These are phyloP conservation scores for Dendropsophus ebraccatus DNA, from an alignment of 2,113 vertebrate genomes.

Conservation along the genomic window DNA sequence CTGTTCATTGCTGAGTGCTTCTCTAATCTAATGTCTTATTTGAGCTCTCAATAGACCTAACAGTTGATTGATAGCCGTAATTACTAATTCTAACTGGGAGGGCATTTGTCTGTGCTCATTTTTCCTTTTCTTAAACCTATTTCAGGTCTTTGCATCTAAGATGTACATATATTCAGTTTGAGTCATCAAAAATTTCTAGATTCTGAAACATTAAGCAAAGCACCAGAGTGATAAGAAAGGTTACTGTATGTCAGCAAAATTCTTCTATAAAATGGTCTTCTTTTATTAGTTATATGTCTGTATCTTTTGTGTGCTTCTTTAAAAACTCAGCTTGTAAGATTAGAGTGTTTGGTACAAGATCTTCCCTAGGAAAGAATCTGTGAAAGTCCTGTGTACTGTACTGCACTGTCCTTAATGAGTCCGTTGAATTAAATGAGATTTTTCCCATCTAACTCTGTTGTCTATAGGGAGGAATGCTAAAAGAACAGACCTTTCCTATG, in stretches of 20 bases:
- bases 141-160: background rate
- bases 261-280: conserved; percentile 4
- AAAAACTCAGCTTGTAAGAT: background rate
- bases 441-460: conserved; percentile 48
- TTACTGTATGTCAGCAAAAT: background rate
- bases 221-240: background rate
- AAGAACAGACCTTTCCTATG: conserved; percentile 54
- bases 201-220: background rate
- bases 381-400: conserved; percentile 19
- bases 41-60: background rate
- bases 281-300: conserved; percentile 4
- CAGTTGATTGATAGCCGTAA: background rate
- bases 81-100: background rate
- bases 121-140: background rate
- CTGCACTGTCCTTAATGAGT: conserved; percentile 47
- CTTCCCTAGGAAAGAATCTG: conserved; percentile 11
- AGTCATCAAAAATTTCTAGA: background rate
- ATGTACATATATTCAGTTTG: background rate
- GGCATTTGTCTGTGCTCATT: background rate
- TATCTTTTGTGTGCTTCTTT: background rate
- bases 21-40: background rate
- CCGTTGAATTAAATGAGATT: conserved; percentile 46
- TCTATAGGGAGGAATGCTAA: conserved; percentile 52
- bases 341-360: conserved; percentile 5
- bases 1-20: background rate